Evolutionary conservation across 2,113 vertebrate species (phyloP).

Genomic region (Phrynosoma platyrhinos): DNA sequence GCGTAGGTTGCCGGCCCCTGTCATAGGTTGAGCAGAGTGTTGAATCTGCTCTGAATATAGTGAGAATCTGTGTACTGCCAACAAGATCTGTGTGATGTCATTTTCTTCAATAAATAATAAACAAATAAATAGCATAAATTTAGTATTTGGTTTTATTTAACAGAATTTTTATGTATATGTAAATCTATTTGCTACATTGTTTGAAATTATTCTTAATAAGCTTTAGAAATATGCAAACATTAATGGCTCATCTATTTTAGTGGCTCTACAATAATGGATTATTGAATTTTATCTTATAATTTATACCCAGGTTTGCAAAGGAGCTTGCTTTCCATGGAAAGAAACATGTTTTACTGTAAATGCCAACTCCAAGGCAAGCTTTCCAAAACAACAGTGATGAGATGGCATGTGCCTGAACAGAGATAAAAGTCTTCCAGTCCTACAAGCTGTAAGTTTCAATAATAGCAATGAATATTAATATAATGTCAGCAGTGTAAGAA

Average conservation of each 20-base stretch:
- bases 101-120: constrained; percentile 47
- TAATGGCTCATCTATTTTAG: constrained; percentile 33
- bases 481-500: constrained; percentile 11
- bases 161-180: background rate
- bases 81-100: background rate
- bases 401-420: constrained; percentile 9
- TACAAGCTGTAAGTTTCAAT: constrained; percentile 1
- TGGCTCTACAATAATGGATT: constrained; percentile 37
- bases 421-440: background rate
- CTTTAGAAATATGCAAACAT: background rate
- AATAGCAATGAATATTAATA: constrained; percentile 37
- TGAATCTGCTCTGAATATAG: background rate
- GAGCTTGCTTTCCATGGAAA: constrained; percentile 33
- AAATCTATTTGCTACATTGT: background rate
- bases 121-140: constrained; percentile 37
- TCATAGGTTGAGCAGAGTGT: too few relatives aligned
- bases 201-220: background rate
- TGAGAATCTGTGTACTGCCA: constrained; percentile 36
- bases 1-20: too few relatives aligned
- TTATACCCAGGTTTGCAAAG: constrained; percentile 34
- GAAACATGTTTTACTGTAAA: constrained; percentile 31
- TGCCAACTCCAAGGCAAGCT: background rate
- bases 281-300: constrained; percentile 45
- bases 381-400: constrained; percentile 11
- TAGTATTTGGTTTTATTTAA: constrained; percentile 41